Evolutionary conservation across 2,797 vertebrate genomes (phyloP), one percentile per base, ranked within the genome.

Genomic region (Etheostoma nigrum): DNA sequence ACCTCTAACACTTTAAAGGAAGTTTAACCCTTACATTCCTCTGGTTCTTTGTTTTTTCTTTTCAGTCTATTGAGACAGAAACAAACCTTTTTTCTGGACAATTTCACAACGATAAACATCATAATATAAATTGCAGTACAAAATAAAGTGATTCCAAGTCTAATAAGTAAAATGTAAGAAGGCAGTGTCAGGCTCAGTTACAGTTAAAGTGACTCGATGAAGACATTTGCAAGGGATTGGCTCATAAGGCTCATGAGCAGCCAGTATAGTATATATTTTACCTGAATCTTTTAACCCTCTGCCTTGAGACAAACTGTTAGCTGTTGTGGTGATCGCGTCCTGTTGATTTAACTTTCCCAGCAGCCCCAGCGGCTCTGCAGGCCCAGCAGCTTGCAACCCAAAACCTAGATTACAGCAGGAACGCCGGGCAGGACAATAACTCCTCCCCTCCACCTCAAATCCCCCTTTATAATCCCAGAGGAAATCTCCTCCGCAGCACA

Each of bases 341-440:
- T 1, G 10, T 55, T 72, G 36, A 40, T 59, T 48, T 23, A 55
- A 27, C 52, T 76, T 68, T 82, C 76, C 75, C 72, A 72, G 75
- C 61, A 63, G 55, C 49, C 69, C 59, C 61, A 1, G 57, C 9
- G 19, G 59, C 54, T 67, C 77, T 64, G 52, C 68, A 44, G 62
- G 53, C 30, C 42, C 61, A 55, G 65, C 64, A 53, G 53, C 67
- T 71, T 67, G 49, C 47, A 68, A 76, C 55, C 72, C 72, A 84
- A 85, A 85, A 83, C 76, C 64, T 76, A 86, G 89, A 90, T 91
- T 90, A 91, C 79, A 85, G 67, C 85, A 64, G 89, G 83, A 87
- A 88, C 73, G 61, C 74, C 13, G 36, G 13, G 58, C 80, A 72
- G 79, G 74, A 87, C 82, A 81, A 82, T 81, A 80, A 81, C 87